Evolutionary conservation across 2,113 vertebrate genomes (phyloP).

Genomic region (Cavia porcellus): DNA sequence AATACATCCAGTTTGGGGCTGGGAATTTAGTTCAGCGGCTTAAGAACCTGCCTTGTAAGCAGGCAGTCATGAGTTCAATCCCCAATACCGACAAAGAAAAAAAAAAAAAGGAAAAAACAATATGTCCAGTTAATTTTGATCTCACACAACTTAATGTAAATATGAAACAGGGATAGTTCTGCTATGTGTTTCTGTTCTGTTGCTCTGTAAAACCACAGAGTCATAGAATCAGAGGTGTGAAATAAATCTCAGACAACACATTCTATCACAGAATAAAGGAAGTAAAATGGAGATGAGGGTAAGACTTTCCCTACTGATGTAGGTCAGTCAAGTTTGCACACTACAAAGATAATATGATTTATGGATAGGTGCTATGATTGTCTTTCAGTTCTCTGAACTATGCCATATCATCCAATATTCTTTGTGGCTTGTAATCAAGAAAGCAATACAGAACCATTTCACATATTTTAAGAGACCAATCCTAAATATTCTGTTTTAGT

Average conservation of each 20-base stretch:
- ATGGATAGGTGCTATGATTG: background rate
- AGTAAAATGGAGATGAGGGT: background rate
- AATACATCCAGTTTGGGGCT: too few species aligned
- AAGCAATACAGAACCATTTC: background rate
- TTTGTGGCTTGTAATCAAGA: background rate
- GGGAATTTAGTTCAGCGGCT: too few species aligned
- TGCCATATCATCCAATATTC: background rate
- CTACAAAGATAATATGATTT: background rate
- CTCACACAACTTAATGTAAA: background rate
- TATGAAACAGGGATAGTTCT: background rate
- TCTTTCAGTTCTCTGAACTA: constrained; percentile 10
- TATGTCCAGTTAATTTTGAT: background rate
- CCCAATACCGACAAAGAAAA: too few species aligned
- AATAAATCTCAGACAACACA: constrained; percentile 31
- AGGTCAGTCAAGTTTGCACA: background rate
- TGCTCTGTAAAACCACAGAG: background rate
- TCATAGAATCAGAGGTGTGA: background rate
- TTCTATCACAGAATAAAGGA: background rate
- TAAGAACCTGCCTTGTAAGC: too few species aligned
- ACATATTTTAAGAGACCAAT: background rate
- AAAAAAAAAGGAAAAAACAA: too few species aligned
- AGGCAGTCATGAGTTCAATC: too few species aligned
- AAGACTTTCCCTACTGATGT: background rate
- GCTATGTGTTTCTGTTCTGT: background rate
- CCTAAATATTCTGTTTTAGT: background rate